Conservation (phyloP, 2,113 vertebrate species). For the Barbus barbus region DNA sequence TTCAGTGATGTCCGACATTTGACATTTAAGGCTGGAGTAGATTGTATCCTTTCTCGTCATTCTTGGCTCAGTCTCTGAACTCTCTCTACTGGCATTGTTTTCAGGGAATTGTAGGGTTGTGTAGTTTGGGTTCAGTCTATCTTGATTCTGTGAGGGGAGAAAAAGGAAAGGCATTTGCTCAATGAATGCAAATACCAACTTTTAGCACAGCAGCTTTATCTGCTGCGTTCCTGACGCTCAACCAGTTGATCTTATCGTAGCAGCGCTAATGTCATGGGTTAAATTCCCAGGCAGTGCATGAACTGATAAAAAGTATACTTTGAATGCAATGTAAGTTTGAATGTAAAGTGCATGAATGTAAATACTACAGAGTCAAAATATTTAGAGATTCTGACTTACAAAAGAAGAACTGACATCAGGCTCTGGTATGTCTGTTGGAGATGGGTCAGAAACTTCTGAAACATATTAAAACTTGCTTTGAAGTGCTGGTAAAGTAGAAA, state of each 20-base stretch:
- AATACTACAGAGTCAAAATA: not conserved
- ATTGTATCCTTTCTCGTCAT: not conserved
- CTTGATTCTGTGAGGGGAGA: not conserved
- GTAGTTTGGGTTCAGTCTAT: not conserved
- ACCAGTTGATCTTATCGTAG: not conserved
- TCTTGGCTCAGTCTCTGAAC: not conserved
- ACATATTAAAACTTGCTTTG: not conserved
- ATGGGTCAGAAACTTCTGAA: not conserved
- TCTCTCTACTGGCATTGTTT: not conserved
- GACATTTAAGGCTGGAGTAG: not conserved
- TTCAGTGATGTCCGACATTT: not conserved
- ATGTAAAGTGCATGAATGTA: not conserved
- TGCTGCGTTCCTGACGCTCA: not conserved
- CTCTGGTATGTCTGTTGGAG: not conserved
- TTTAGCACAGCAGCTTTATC: not conserved
- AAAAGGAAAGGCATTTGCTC: not conserved
- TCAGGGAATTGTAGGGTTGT: not conserved
- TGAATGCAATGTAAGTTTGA: not conserved
- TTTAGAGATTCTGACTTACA: not conserved
- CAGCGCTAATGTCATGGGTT: not conserved
- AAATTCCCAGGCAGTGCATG: not conserved
- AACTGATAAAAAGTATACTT: not conserved
- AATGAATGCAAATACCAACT: not conserved
- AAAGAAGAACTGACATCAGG: not conserved
- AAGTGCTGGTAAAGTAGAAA: not conserved